Evolutionary conservation across 2,888 invertebrate species (phyloP), one percentile per base, ranked within the genome.

Genomic region (Galeruca laticollis): DNA sequence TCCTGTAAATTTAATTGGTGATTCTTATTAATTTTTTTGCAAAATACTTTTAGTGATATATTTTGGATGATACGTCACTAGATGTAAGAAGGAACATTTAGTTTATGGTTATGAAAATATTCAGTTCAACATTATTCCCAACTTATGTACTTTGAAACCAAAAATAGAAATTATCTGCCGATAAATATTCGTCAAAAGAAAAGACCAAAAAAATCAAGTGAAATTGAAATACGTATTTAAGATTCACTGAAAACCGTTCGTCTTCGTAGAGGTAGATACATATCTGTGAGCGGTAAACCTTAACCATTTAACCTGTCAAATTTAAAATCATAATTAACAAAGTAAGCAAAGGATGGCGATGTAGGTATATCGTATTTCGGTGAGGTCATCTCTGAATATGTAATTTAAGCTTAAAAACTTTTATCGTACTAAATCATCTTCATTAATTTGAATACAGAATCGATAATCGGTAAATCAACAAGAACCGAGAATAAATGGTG

Each of bases 401-500:
- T 62, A 62, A 62, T 62, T 62, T 52, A 62, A 62, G 52, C 52
- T 62, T 62, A 62, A 62, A 62, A 62, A 62, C 59, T 49, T 57
- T 69, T 66, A 67, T 69, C 69, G 43, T 60, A 67, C 61, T 71
- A 67, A 71, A 71, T 73, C 73, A 69, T 64, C 71, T 71, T 61
- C 61, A 49, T 59, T 61, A 57, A 73, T 73, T 73, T 73, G 60
- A 73, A 73, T 73, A 73, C 49, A 70, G 68, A 71, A 69, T 70
- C 73, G 66, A 66, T 70, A 68, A 73, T 65, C 68, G 61, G 68
- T 70, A 70, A 68, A 61, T 68, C 61, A 68, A 61, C 61, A 56
- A 56, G 65, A 56, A 59, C 60, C 62, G 20, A 20, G 37, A 54
- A 61, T 74, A 76, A 78, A 77, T 76, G 70, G 70, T 74, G 72